phyloP scores from a whole-genome alignment of 1,140 invertebrate genomes.

The Rhizoglyphus robini region DNA sequence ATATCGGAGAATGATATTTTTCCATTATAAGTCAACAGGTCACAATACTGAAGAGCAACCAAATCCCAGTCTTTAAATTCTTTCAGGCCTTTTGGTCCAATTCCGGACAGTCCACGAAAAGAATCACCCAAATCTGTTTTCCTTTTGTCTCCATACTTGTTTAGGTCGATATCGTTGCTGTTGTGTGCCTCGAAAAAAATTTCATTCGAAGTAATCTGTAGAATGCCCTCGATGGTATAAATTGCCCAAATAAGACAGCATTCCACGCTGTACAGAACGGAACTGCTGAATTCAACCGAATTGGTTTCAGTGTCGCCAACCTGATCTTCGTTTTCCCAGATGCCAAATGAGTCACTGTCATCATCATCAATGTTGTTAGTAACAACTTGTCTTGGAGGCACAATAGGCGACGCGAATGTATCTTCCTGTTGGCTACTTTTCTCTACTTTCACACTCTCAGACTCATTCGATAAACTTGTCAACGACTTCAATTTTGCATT shows the following conservation, averaged over 20 bases:
- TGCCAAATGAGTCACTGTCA: constrained; percentile 13
- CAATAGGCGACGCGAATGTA: neutral
- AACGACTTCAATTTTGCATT: neutral
- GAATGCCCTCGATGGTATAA: constrained; percentile 20
- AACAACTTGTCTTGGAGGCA: neutral
- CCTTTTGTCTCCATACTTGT: neutral
- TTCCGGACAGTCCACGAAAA: constrained; percentile 5
- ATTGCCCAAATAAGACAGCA: constrained; percentile 23
- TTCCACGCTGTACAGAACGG: constrained; percentile 20
- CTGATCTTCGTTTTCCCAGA: constrained; percentile 20
- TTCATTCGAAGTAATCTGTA: constrained; percentile 23
- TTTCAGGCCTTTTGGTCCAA: constrained; percentile 14
- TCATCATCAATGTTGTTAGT: constrained; percentile 11
- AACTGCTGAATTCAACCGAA: constrained; percentile 20
- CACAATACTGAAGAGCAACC: constrained; percentile 87
- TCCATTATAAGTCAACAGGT: constrained; percentile 23
- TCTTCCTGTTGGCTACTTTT: neutral
- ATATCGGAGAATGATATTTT: constrained; percentile 78
- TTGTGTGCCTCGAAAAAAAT: constrained; percentile 21
- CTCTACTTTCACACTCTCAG: neutral
- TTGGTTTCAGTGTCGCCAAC: constrained; percentile 9
- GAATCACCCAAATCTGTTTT: neutral
- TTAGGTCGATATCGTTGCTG: constrained; percentile 4
- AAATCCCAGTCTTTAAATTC: constrained; percentile 22
- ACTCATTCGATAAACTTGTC: neutral